Evolutionary conservation across 2,113 vertebrate species (phyloP).

Genomic region (Theropithecus gelada): DNA sequence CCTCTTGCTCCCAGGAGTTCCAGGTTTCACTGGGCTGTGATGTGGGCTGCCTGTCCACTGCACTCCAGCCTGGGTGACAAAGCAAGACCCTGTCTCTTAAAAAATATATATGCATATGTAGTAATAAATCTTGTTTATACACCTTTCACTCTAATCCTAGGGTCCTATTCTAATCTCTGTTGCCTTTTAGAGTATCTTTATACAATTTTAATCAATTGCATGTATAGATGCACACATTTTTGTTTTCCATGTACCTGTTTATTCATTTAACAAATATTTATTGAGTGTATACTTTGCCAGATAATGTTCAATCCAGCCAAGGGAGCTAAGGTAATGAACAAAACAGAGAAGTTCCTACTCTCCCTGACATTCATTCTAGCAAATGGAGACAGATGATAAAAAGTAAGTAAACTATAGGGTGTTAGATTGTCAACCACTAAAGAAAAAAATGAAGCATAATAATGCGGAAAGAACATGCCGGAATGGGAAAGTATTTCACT

Average conservation of each 20-base stretch:
- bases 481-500: not conserved
- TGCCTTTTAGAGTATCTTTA: not conserved
- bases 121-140: not conserved
- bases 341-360: not conserved
- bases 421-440: not conserved
- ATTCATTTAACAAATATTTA: not conserved
- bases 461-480: not conserved
- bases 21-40: no score
- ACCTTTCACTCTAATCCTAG: not conserved
- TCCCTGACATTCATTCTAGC: not conserved
- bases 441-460: not conserved
- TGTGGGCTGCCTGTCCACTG: no score
- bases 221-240: not conserved
- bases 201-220: not conserved
- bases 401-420: not conserved
- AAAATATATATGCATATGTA: no score
- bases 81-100: no score
- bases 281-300: not conserved
- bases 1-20: no score
- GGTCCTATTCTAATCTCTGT: not conserved
- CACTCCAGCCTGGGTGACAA: no score
- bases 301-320: not conserved
- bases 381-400: not conserved
- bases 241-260: not conserved
- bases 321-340: not conserved